Percentiles rank a stretch among this genome's conserved stretches.
Evolutionary conservation across 2,888 invertebrate species (phyloP).

Genomic region (Coelogynopora nodosa): DNA sequence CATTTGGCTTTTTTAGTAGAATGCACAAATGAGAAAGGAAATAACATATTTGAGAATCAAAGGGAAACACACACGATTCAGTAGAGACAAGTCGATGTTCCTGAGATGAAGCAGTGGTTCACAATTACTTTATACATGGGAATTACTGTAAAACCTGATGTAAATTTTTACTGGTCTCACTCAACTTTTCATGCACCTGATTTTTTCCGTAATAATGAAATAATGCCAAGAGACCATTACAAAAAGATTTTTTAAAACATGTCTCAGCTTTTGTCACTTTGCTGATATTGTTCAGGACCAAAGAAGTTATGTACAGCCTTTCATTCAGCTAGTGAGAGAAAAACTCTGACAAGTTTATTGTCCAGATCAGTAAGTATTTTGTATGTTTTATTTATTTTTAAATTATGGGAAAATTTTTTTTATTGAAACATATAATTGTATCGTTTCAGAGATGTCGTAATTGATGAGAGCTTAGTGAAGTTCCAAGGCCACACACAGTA

Average conservation of each 20-base stretch:
- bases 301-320: neutral
- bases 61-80: too few species aligned
- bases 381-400: neutral
- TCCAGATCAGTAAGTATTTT: neutral
- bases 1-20: neutral
- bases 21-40: too few species aligned
- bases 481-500: neutral
- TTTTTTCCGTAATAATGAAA: too few species aligned
- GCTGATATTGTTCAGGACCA: neutral
- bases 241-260: too few species aligned
- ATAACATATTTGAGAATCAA: too few species aligned
- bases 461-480: constrained; percentile 15
- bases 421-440: neutral
- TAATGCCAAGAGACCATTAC: too few species aligned
- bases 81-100: too few species aligned
- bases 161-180: too few species aligned
- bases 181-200: too few species aligned
- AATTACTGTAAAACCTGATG: too few species aligned
- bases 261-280: neutral
- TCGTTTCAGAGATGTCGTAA: constrained; percentile 8
- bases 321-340: neutral
- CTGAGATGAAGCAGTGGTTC: too few species aligned
- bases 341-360: neutral
- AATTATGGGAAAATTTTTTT: neutral
- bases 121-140: too few species aligned